Evolutionary conservation across 2,888 invertebrate species (phyloP).

Genomic region (Erebia epiphron): DNA sequence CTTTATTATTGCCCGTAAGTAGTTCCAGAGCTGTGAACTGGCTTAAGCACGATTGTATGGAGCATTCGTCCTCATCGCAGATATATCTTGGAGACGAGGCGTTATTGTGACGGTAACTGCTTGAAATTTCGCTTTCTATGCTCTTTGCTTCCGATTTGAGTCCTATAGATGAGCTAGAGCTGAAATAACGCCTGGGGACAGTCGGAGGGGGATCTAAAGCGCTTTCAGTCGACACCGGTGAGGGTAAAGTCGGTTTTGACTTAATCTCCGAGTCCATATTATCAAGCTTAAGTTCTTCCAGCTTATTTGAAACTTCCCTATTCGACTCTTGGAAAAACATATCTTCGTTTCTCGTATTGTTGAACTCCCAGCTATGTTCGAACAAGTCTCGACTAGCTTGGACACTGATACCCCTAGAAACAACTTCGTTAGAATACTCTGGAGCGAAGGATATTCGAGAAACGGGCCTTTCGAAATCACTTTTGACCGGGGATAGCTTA

Average conservation of each 20-base stretch:
- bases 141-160: constrained; percentile 53
- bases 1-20: constrained; percentile 95
- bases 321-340: constrained; percentile 47
- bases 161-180: constrained; percentile 41
- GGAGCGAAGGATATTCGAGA: constrained; percentile 64
- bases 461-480: constrained; percentile 67
- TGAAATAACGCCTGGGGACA: constrained; percentile 48
- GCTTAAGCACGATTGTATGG: constrained; percentile 94
- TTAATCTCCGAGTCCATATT: constrained; percentile 56
- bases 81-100: constrained; percentile 87
- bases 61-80: constrained; percentile 90
- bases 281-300: constrained; percentile 67
- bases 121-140: constrained; percentile 57
- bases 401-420: constrained; percentile 70
- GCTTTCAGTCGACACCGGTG: constrained; percentile 53
- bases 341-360: constrained; percentile 58
- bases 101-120: constrained; percentile 62
- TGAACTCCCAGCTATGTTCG: constrained; percentile 68
- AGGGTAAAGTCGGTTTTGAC: constrained; percentile 54
- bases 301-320: constrained; percentile 45
- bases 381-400: constrained; percentile 66
- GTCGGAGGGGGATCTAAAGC: constrained; percentile 52
- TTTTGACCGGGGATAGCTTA: constrained; percentile 64
- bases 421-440: constrained; percentile 71
- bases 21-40: constrained; percentile 96